Base-by-base conservation (phyloP, 2,113 vertebrate species). In the Brienomyrus longianalis region DNA sequence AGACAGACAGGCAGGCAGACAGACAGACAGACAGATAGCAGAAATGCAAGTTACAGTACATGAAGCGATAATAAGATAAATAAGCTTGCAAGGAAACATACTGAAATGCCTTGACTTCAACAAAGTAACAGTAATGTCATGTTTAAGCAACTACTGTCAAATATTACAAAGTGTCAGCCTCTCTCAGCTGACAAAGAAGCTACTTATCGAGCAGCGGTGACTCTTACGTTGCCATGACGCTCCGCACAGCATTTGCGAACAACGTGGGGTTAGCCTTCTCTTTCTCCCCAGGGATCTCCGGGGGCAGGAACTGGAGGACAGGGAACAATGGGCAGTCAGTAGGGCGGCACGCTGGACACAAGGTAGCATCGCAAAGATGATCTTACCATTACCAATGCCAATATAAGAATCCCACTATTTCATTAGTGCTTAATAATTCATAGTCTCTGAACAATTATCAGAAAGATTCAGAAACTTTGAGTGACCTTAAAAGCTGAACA, bases 151-250 rank as follows among this genome's bases (percentile, higher is more conserved):
- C 21, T 62, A 62, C 23, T 62, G 56, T 62, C 6, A 62, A 62
- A 27, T 66, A 66, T 31, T 66, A 27, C n/a, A 66, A 23, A 27
- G n/a, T 27, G n/a, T 27, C 62, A 66, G 59, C 59, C 59, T 62
- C 59, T 62, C 6, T 23, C 56, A 23, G n/a, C 23, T 62, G 59
- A 2, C 23, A 7, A n/a, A 5, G 23, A 85, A 85, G 48, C 43
- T 86, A 15, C 11, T 31, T 50, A 54, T 47, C n/a, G 13, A 31
- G 9, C 13, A 39, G 8, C 13, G 3, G 21, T 3, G n/a, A 15
- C 50, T 86, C 97, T 93, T 96, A 99, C 98, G 89, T 91, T 74
- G 98, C 98, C 98, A 99, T 99, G 47, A 92, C 90, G 83, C 94
- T 95, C 88, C 98, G 96, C 86, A 99, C 96, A 93, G 93, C 95